Percentiles rank a stretch among this genome's conserved stretches.
phyloP scores from a whole-genome alignment of 2,797 vertebrate species.

The Gymnothorax reevesii region DNA sequence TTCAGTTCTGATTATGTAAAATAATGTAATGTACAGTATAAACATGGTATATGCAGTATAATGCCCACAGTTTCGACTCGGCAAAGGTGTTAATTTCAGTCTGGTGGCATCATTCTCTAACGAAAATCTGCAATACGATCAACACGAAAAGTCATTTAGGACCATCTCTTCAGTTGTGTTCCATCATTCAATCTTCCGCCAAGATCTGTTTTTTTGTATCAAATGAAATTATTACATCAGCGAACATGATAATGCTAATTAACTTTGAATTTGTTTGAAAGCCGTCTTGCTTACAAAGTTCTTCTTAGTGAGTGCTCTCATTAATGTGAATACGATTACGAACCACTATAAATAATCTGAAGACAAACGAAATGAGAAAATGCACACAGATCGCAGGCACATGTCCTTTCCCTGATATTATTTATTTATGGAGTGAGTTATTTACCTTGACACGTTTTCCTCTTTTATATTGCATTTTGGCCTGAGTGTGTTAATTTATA shows the following conservation, averaged over 20 bases:
- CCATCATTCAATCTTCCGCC: constrained; percentile 40
- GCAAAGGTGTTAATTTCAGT: constrained; percentile 10
- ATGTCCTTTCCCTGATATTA: background rate
- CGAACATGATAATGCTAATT: constrained; percentile 52
- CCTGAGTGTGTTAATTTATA: background rate
- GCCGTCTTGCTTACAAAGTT: constrained; percentile 42
- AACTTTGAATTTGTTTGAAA: constrained; percentile 54
- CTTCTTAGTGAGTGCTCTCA: constrained; percentile 40
- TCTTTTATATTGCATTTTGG: background rate
- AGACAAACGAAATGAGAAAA: background rate
- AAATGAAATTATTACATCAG: constrained; percentile 49
- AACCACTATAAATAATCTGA: background rate
- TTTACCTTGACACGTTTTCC: background rate
- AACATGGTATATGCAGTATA: background rate
- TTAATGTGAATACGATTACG: background rate
- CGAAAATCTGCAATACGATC: background rate
- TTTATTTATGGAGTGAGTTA: background rate
- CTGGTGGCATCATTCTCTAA: background rate
- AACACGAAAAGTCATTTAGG: constrained; percentile 6
- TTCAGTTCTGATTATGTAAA: background rate
- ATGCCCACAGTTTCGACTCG: background rate
- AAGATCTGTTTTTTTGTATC: constrained; percentile 51
- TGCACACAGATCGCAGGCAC: background rate
- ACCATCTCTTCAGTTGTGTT: constrained; percentile 24
- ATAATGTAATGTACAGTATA: background rate